phyloP scores from a whole-genome alignment of 2,113 vertebrate species.

The Alces alces region DNA sequence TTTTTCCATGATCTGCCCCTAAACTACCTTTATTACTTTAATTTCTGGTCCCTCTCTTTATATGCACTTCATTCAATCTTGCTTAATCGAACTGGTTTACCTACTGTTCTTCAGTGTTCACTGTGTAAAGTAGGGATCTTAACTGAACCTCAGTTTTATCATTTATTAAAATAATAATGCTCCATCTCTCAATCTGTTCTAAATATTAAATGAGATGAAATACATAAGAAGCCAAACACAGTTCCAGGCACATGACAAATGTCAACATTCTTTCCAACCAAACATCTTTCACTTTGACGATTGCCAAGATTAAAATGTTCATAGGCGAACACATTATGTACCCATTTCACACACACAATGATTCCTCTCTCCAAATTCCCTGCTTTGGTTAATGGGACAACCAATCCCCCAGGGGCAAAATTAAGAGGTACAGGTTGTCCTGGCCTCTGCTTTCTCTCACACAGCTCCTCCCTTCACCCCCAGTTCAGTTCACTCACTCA shows the following conservation, averaged over 20 bases:
- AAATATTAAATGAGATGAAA: not conserved
- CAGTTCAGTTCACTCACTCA: not conserved
- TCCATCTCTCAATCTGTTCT: not conserved
- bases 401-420: not conserved
- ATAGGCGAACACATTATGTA: not conserved
- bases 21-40: not conserved
- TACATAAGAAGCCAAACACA: not conserved
- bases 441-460: not conserved
- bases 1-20: not conserved
- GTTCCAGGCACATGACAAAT: not conserved
- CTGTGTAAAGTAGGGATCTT: not conserved
- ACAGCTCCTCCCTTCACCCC: not conserved
- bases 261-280: not conserved
- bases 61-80: not conserved
- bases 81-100: not conserved
- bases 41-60: not conserved
- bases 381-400: not conserved
- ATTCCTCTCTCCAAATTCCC: not conserved
- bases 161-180: not conserved
- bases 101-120: not conserved
- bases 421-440: not conserved
- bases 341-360: not conserved
- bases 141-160: not conserved
- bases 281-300: not conserved
- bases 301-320: not conserved